Evolutionary conservation across 2,797 vertebrate genomes (phyloP), one percentile per base, ranked within the genome.

Genomic region (Phrynocephalus guinanensis): DNA sequence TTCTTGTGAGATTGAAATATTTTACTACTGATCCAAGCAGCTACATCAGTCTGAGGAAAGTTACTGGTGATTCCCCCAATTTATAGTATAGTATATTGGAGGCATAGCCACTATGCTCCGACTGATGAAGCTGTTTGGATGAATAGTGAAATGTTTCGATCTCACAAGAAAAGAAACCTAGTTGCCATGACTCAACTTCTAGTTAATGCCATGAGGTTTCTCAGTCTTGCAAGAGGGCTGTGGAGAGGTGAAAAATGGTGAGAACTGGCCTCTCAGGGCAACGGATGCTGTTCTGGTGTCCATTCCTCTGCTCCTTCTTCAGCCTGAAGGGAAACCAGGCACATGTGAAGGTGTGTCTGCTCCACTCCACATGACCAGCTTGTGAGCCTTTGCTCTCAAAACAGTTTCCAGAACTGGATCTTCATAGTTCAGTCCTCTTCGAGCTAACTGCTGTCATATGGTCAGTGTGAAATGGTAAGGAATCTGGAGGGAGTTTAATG

Each of bases 401-500:
- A 66, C 5, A 82, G 63, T 26, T 56, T 38, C 80, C 48, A 13
- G 86, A 77, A 26, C 15, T 68, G 15, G 77, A 52, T 26, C 8
- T 63, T 44, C 72, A 9, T 66, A 73, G 71, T 81, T 75, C 66
- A 82, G 38, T 60, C 9, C 28, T 20, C 18, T 48, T 78, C 24
- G 66, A 16, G 28, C 66, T 75, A 75, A 87, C n/a, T 15, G 30
- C 7, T 71, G 6, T 24, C 48, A 44, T 9, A 6, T 79, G 16
- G 66, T 83, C 73, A 71, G 11, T 87, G 50, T 92, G 52, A 72
- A 88, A 67, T 82, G 84, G 92, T 87, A 72, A 60, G 2, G 85
- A 91, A 91, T 91, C 91, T 80, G 89, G 72, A 91, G 68, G 89
- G 79, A 91, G 87, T 60, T 87, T 83, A 93, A 93, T 89, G 90